Conservation (phyloP, 2,797 vertebrate genomes). For the Clarias fuscus region DNA sequence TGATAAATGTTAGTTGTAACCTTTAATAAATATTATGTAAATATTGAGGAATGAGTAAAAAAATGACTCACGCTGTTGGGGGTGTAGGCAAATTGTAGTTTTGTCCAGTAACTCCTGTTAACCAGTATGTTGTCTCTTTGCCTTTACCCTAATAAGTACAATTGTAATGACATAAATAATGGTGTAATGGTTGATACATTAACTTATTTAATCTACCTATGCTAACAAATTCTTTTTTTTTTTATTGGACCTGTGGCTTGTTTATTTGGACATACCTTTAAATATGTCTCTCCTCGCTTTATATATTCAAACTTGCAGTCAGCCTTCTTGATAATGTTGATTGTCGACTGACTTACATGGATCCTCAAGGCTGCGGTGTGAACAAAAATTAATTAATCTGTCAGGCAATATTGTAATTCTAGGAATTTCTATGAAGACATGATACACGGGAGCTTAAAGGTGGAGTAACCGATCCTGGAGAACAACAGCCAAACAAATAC, state of each 20-base stretch:
- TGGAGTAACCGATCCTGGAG: no score
- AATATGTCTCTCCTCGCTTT: constrained; percentile 86
- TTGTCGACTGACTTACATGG: constrained; percentile 88
- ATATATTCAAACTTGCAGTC: constrained; percentile 88
- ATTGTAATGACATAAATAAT: background rate
- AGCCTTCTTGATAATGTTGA: constrained; percentile 88
- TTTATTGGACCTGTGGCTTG: no score
- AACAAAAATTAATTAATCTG: background rate
- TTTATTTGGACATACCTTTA: constrained; percentile 79
- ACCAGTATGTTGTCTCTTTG: constrained; percentile 92
- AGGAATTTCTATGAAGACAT: background rate
- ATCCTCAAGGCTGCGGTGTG: constrained; percentile 84
- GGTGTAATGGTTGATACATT: background rate
- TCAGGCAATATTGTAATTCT: background rate
- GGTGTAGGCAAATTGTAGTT: constrained; percentile 85
- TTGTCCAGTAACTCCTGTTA: constrained; percentile 84
- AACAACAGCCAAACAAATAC: no score
- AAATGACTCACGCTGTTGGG: constrained; percentile 85
- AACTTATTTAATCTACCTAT: background rate
- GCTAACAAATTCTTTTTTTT: background rate
- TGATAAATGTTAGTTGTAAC: background rate
- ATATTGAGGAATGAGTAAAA: background rate
- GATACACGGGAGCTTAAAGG: background rate
- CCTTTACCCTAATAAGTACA: constrained; percentile 79
- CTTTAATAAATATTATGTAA: background rate